Percentiles rank a stretch among this genome's conserved stretches.
Conservation (phyloP, 2,113 vertebrate species). For the Colossoma macropomum region DNA sequence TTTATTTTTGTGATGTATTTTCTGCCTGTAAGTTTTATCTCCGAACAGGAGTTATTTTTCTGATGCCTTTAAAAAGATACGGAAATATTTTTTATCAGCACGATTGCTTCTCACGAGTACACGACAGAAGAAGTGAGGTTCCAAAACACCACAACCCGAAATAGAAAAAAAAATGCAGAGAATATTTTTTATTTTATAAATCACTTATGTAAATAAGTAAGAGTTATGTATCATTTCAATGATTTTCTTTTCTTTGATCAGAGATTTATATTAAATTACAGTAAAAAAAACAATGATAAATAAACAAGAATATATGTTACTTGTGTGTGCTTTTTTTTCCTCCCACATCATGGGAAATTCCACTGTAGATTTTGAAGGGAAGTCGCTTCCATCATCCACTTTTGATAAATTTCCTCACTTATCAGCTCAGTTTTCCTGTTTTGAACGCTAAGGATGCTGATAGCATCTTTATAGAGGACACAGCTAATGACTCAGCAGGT, state of each 20-base stretch:
- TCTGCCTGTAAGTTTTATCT: neutral
- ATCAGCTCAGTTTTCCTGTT: neutral
- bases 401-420: neutral
- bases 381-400: neutral
- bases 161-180: slow-evolving; percentile 23
- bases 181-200: slow-evolving; percentile 72
- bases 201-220: slow-evolving; percentile 72
- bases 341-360: neutral
- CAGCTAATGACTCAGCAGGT: neutral
- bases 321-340: neutral
- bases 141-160: slow-evolving; percentile 43
- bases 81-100: slow-evolving; percentile 45
- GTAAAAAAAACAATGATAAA: slow-evolving; percentile 75
- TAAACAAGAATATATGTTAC: slow-evolving; percentile 58
- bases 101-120: neutral
- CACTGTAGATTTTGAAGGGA: neutral
- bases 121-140: neutral
- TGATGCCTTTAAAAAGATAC: slow-evolving; percentile 39
- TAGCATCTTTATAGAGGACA: neutral
- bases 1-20: slow-evolving; percentile 13
- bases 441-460: neutral
- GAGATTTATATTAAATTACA: slow-evolving; percentile 81
- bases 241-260: slow-evolving; percentile 66
- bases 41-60: slow-evolving; percentile 31
- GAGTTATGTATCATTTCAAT: slow-evolving; percentile 75